Percentiles rank a stretch among this genome's conserved stretches.
Conservation (phyloP, 2,797 vertebrate genomes). For the Halcyon badia region DNA sequence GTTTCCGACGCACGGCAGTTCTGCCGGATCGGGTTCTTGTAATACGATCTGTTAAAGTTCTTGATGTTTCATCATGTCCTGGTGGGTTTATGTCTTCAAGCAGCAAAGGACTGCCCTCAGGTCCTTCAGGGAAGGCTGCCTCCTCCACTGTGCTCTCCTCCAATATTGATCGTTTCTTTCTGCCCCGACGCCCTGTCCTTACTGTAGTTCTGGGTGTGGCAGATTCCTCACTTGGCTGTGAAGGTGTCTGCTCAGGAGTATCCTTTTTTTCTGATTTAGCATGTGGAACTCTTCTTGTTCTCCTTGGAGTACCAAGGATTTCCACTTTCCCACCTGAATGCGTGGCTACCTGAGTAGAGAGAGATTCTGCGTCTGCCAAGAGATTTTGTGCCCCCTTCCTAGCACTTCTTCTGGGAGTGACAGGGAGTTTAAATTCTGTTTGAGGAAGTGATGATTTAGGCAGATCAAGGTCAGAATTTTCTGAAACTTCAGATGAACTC, state of each 20-base stretch:
- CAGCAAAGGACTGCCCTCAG: slow-evolving; percentile 14
- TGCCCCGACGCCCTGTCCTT: slow-evolving; percentile 58
- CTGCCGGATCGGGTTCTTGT: slow-evolving; percentile 73
- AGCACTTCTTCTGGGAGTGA: slow-evolving; percentile 71
- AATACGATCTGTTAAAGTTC: not conserved
- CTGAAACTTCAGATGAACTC: not conserved
- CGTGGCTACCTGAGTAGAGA: not conserved
- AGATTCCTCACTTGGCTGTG: slow-evolving; percentile 19
- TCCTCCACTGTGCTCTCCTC: slow-evolving; percentile 36
- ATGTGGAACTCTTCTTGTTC: slow-evolving; percentile 44
- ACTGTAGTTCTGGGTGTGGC: not conserved
- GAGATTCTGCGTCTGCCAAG: not conserved
- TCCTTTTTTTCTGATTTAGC: not conserved
- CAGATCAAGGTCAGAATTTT: slow-evolving; percentile 35
- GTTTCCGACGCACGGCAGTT: not conserved
- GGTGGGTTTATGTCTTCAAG: not conserved
- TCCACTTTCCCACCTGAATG: not conserved
- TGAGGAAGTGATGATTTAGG: slow-evolving; percentile 5
- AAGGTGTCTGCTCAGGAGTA: not conserved
- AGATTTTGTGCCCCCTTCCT: slow-evolving; percentile 48
- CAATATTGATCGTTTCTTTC: not conserved
- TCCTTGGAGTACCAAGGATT: slow-evolving; percentile 40
- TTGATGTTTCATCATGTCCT: not conserved
- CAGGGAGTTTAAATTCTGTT: slow-evolving; percentile 25
- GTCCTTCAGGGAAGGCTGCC: not conserved